Conservation (phyloP, 2,888 invertebrate genomes). For the Idaea dimidiata region DNA sequence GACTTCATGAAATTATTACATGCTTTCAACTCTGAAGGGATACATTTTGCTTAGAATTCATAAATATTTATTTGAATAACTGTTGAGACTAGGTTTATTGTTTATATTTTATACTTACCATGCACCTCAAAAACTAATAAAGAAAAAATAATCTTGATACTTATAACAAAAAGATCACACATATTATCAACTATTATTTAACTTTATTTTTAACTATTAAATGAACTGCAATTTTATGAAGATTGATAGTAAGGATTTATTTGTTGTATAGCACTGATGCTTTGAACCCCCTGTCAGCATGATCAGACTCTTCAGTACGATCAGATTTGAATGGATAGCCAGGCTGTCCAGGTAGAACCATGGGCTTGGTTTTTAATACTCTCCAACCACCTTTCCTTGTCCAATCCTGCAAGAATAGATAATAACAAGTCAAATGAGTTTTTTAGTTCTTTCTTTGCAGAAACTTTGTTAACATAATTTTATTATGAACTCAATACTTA, state of each 20-base stretch:
- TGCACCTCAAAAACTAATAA: background rate
- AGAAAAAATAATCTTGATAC: background rate
- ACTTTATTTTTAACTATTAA: conserved; percentile 5
- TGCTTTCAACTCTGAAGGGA: conserved; percentile 94
- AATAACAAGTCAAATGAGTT: background rate
- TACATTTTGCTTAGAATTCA: conserved; percentile 89
- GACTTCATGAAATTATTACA: conserved; percentile 94
- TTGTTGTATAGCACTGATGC: conserved; percentile 78
- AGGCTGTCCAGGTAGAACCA: conserved; percentile 85
- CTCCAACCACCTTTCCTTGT: conserved; percentile 87
- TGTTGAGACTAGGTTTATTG: conserved; percentile 13
- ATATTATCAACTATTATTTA: background rate
- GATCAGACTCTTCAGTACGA: conserved; percentile 82
- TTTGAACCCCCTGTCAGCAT: conserved; percentile 87
- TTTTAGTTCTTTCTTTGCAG: no score
- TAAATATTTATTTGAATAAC: conserved; percentile 17
- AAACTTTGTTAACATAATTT: no score
- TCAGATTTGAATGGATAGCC: conserved; percentile 84
- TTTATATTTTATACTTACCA: conserved; percentile 10
- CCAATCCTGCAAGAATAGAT: conserved; percentile 83
- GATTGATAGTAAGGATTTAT: no score
- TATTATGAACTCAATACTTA: conserved; percentile 65
- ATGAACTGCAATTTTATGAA: background rate
- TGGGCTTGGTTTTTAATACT: conserved; percentile 76
- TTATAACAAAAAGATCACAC: background rate